phyloP scores from a whole-genome alignment of 1,140 invertebrate genomes.

The Mercenaria mercenaria region DNA sequence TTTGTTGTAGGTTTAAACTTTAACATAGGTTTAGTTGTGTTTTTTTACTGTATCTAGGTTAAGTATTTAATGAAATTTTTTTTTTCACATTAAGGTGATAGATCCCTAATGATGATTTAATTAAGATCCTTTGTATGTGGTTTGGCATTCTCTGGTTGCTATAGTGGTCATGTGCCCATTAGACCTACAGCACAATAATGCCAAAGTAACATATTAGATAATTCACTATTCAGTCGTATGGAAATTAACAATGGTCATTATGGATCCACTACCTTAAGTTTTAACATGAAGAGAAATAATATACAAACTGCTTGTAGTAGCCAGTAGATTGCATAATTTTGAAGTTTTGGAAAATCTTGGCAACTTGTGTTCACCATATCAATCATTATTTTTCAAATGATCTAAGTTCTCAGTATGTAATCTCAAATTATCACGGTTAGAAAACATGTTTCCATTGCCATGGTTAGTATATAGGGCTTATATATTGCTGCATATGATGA shows the following conservation, averaged over 20 bases:
- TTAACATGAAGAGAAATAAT: background rate
- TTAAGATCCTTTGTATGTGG: too few species aligned
- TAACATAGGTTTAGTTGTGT: background rate
- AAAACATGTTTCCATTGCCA: background rate
- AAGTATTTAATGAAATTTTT: background rate
- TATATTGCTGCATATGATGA: background rate
- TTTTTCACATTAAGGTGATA: too few species aligned
- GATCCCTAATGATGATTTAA: too few species aligned
- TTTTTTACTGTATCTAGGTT: background rate
- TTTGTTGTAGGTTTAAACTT: background rate
- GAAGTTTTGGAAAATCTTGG: background rate
- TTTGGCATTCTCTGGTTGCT: too few species aligned
- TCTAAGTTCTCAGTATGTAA: background rate
- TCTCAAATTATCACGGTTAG: background rate
- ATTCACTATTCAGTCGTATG: too few species aligned
- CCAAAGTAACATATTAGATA: too few species aligned
- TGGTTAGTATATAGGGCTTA: conserved; percentile 8
- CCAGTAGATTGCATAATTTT: background rate
- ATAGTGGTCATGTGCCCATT: too few species aligned
- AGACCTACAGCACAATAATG: too few species aligned
- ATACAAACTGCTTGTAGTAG: too few species aligned
- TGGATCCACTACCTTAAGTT: background rate
- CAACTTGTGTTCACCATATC: background rate
- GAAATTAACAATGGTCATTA: too few species aligned
- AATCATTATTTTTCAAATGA: background rate